phyloP scores from a whole-genome alignment of 2,113 vertebrate genomes.

The Collichthys lucidus region DNA sequence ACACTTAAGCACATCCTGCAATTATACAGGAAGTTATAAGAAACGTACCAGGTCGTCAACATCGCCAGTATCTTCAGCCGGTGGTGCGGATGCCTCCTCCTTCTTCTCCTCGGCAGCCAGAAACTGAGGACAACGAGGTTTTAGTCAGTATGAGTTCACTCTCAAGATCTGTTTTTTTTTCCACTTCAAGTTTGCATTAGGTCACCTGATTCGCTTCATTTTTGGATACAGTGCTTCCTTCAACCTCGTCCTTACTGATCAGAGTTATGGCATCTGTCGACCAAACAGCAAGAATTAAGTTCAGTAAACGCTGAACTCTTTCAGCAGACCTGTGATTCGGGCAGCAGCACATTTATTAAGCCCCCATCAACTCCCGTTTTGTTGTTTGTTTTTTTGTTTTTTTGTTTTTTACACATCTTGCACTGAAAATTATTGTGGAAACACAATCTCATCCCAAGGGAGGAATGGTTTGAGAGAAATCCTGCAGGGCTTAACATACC shows the following conservation, averaged over 20 bases:
- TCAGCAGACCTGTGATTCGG: constrained; percentile 2
- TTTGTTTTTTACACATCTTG: constrained; percentile 15
- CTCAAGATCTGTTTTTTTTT: neutral
- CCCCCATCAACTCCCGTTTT: neutral
- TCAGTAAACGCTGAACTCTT: neutral
- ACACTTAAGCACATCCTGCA: neutral
- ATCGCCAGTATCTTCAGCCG: constrained; percentile 87
- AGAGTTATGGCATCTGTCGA: constrained; percentile 89
- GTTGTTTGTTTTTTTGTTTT: neutral
- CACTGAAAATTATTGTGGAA: neutral
- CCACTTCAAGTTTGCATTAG: neutral
- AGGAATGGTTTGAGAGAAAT: constrained; percentile 48
- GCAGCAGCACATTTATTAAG: neutral
- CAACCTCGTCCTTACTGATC: constrained; percentile 91
- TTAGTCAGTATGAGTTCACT: neutral
- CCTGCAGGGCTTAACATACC: constrained; percentile 80
- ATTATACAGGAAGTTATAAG: constrained; percentile 15
- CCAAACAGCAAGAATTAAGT: constrained; percentile 43
- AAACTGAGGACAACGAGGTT: constrained; percentile 83
- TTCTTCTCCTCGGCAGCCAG: constrained; percentile 84
- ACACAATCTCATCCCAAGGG: constrained; percentile 29
- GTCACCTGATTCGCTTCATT: constrained; percentile 91
- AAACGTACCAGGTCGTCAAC: constrained; percentile 92
- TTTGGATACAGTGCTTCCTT: constrained; percentile 86
- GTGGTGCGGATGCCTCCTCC: constrained; percentile 64